Conservation (phyloP, 2,113 vertebrate species). For the Vulpes lagopus region DNA sequence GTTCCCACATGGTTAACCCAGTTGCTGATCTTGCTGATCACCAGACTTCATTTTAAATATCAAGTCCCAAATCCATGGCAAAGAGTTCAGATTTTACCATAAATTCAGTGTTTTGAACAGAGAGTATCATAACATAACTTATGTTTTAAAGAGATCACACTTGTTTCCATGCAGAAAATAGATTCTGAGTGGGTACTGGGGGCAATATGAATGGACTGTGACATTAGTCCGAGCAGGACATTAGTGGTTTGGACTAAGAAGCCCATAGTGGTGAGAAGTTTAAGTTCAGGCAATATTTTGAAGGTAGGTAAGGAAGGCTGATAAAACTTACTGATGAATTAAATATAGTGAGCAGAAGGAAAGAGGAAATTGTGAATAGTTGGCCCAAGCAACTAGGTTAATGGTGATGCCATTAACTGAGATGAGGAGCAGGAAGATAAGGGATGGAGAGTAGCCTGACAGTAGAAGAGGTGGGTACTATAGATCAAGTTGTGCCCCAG, state of each 20-base stretch:
- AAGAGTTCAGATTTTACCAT: background rate
- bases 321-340: background rate
- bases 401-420: background rate
- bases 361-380: background rate
- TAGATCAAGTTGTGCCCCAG: background rate
- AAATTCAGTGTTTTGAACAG: background rate
- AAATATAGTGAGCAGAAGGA: background rate
- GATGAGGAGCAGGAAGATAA: background rate
- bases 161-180: background rate
- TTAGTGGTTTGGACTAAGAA: constrained; percentile 32
- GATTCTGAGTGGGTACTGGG: background rate
- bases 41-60: background rate
- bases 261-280: background rate
- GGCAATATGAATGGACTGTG: background rate
- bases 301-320: background rate
- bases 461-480: background rate
- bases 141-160: background rate
- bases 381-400: background rate
- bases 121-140: background rate
- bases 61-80: background rate
- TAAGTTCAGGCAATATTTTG: background rate
- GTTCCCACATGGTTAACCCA: background rate
- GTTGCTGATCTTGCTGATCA: background rate
- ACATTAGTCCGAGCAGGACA: background rate
- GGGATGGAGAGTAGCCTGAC: background rate